Evolutionary conservation across 2,888 invertebrate genomes (phyloP), one percentile per base, ranked within the genome.

Genomic region (Anthoptus insignis): DNA sequence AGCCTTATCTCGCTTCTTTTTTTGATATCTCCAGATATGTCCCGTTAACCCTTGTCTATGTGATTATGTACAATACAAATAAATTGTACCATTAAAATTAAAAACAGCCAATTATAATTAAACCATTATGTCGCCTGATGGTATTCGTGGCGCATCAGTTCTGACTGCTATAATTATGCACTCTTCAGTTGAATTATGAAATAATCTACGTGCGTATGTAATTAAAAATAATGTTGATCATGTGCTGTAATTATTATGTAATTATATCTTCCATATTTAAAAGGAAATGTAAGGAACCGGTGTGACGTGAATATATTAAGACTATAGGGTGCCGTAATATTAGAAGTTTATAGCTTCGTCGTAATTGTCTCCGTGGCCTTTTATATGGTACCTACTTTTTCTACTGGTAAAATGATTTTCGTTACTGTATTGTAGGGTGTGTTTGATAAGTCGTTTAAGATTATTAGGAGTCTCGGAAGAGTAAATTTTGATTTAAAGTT

Each of bases 51-150:
- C 16, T 0, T 39, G 39, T 39, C 39, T 16, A 5, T 37, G 37
- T 37, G 3, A n/a, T 37, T 37, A 24, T 5, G 1, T 49, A 24
- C 24, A 24, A 49, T 49, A 49, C 13, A 22, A 49, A 5, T 22
- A 24, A 24, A 24, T 49, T 49, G n/a, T 49, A n/a, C n/a, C 24
- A 49, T 49, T 13, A 49, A 24, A 49, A 13, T 49, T 49, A 5
- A 39, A 16, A 16, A 16, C 39, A 39, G 39, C 14, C 16, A 39
- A 39, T 39, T 39, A 39, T 39, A 16, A 16, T 16, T 16, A 39
- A 16, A 39, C 14, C 14, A 39, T 39, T 39, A 16, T 39, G 39
- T 39, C 39, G 39, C 5, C 8, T 16, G 39, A 39, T 39, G 16
- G 7, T 6, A 16, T 14, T 39, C 39, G 14, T 16, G 5, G 39